Base-by-base conservation (phyloP, 2,888 invertebrate genomes). In the Eilema sororculum region DNA sequence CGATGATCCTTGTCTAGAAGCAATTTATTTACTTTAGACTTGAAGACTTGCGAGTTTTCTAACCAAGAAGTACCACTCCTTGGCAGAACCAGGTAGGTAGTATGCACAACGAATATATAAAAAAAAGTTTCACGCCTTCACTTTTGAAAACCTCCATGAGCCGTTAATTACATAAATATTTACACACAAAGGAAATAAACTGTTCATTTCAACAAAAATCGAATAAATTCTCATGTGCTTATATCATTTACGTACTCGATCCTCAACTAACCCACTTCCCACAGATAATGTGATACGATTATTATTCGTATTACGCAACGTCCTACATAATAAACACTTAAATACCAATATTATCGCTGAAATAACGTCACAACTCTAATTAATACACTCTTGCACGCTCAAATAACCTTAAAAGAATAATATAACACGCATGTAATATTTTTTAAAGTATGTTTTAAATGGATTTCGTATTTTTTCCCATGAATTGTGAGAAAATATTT, bases 281-380 rank as follows among this genome's bases (percentile, higher is more conserved):
- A 79, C 74, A 62, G 52, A 16, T 63, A 68, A 28, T 6, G 30
- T 63, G 67, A 78, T 72, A 59, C 22, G 22, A 68, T 59, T 67
- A 68, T 59, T 67, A 28, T 68, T 52, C 65, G n/a, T n/a, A 46
- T 82, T 82, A 79, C 68, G 63, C 66, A 81, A 74, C 52, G 67
- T 66, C 69, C 77, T 64, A 74, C 64, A 73, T 73, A 60, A 70
- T 67, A 62, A 65, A 56, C 25, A 66, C 5, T 24, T 69, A 62
- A 65, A 56, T 37, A 66, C 10, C 25, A 33, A 22, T 59, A 73
- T 71, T 73, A 73, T 70, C 69, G 64, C 71, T 76, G 56, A 65
- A 28, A 9, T 67, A 60, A 46, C 22, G 28, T 61, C n/a, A 33
- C 25, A 70, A 69, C 28, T 67, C 65, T 46, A 28, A 30, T 60